These are phyloP conservation scores for Harmothoe impar DNA, from an alignment of 2,888 invertebrate genomes.

Conservation along the genomic window DNA sequence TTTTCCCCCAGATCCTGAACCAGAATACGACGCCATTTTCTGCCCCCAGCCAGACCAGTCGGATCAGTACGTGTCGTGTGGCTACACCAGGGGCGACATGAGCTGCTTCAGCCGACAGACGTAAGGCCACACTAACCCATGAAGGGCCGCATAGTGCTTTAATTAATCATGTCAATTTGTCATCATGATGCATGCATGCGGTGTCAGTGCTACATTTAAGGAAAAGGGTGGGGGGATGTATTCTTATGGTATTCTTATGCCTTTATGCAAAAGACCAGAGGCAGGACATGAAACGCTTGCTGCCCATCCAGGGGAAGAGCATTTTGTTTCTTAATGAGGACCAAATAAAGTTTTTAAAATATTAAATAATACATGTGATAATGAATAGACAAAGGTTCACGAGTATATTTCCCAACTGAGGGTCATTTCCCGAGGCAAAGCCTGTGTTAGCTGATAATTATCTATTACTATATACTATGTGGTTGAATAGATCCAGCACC, in stretches of 20 bases:
- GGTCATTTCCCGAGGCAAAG: not conserved
- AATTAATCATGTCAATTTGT: not conserved
- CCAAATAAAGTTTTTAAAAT: not conserved
- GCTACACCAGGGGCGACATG: not conserved
- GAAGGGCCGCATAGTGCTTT: not conserved
- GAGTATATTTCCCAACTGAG: not conserved
- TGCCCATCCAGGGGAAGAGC: not conserved
- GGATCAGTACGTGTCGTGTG: not conserved
- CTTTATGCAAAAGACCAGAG: not conserved
- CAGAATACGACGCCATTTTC: not conserved
- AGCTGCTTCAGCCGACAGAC: not conserved
- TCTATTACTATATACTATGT: not conserved
- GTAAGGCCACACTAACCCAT: not conserved
- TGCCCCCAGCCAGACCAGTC: constrained; percentile 14
- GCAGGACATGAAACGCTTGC: not conserved
- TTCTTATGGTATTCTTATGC: not conserved
- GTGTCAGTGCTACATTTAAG: not conserved
- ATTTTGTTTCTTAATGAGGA: not conserved
- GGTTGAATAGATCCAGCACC: not conserved
- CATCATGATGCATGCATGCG: too few relatives aligned
- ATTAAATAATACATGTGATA: too few relatives aligned
- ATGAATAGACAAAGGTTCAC: not conserved
- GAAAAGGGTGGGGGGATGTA: too few relatives aligned
- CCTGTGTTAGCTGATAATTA: not conserved
- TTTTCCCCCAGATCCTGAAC: constrained; percentile 30